Conservation (phyloP, 2,797 vertebrate species). For the Labroides dimidiatus region DNA sequence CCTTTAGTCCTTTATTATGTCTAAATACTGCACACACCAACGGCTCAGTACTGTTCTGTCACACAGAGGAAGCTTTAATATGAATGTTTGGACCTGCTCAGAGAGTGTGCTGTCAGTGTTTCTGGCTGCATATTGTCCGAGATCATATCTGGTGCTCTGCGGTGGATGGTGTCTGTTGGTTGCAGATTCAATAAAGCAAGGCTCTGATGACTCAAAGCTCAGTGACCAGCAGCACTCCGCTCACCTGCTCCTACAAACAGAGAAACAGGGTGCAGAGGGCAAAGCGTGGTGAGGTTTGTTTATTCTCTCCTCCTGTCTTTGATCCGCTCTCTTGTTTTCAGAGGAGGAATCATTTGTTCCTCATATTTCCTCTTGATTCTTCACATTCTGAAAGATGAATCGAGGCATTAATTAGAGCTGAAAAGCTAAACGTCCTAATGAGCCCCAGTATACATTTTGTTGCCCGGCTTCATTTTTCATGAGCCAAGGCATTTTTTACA, state of each 20-base stretch:
- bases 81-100: not conserved
- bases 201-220: constrained; percentile 40
- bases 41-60: not conserved
- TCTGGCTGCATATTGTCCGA: constrained; percentile 35
- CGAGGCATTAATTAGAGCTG: constrained; percentile 66
- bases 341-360: constrained; percentile 36
- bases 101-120: constrained; percentile 1
- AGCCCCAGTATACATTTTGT: constrained; percentile 55
- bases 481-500: constrained; percentile 35
- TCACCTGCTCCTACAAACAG: constrained; percentile 28
- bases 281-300: constrained; percentile 41
- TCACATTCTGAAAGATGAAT: constrained; percentile 59
- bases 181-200: constrained; percentile 53
- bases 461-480: constrained; percentile 46
- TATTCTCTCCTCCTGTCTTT: constrained; percentile 1
- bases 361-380: not conserved
- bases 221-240: not conserved
- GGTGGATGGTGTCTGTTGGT: constrained; percentile 34
- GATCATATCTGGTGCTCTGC: constrained; percentile 51
- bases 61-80: constrained; percentile 2
- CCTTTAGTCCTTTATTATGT: too few species aligned
- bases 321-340: constrained; percentile 15
- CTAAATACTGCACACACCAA: not conserved
- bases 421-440: constrained; percentile 62
- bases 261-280: constrained; percentile 33